A percentile compares a stretch with the other conserved stretches of the same genome.
These are phyloP conservation scores for Sitta carolinensis DNA, from an alignment of 2,797 vertebrate genomes.

Conservation along the genomic window DNA sequence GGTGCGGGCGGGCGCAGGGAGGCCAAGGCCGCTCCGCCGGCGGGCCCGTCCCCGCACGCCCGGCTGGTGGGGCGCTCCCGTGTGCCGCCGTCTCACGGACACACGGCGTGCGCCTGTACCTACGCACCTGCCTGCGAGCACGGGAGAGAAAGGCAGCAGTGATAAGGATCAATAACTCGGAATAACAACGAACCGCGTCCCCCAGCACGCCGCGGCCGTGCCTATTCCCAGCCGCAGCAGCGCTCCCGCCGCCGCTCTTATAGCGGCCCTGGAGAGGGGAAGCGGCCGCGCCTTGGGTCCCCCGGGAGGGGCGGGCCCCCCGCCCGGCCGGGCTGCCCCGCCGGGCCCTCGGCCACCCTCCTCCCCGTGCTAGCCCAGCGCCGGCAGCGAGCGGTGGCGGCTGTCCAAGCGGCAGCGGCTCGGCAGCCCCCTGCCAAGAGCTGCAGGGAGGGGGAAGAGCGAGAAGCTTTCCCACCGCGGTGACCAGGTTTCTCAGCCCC, in stretches of 20 bases:
- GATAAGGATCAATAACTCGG: rapidly evolving
- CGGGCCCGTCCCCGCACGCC: background rate
- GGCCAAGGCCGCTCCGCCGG: background rate
- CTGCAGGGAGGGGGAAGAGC: no score
- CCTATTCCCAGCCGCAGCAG: background rate
- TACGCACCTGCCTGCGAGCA: rapidly evolving
- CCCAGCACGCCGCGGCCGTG: background rate
- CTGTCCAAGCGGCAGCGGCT: background rate
- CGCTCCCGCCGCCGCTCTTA: background rate
- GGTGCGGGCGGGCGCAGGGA: background rate
- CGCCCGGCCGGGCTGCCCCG: background rate
- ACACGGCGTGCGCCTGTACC: rapidly evolving
- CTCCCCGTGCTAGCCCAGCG: rapidly evolving
- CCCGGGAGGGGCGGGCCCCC: background rate
- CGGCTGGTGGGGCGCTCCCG: background rate
- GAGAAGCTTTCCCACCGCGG: background rate
- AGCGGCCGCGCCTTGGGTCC: background rate
- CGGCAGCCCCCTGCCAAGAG: background rate
- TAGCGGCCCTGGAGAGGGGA: background rate
- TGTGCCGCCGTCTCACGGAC: background rate
- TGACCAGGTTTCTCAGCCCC: background rate
- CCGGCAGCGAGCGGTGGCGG: rapidly evolving
- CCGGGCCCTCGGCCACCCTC: background rate
- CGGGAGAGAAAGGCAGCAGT: rapidly evolving
- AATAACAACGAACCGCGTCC: rapidly evolving